A percentile compares a stretch with the other conserved stretches of the same genome.
These are phyloP conservation scores for Heliconius congener DNA, from an alignment of 1,140 invertebrate species.

Conservation along the genomic window DNA sequence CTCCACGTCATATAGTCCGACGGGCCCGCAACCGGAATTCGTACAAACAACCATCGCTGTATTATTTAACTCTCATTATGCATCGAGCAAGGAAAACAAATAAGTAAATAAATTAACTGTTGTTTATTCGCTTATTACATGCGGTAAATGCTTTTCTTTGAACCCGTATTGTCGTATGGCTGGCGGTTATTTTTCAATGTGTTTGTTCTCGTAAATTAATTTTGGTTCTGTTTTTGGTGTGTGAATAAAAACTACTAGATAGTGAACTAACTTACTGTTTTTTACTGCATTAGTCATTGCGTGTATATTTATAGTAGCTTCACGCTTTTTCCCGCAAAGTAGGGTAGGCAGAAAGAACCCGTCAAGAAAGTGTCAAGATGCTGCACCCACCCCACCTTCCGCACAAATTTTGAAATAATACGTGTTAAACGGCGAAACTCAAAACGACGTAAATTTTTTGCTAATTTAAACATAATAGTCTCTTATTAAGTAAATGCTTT, in stretches of 20 bases:
- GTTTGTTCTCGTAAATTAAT: not conserved
- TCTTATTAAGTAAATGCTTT: too few species aligned
- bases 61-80: conserved; percentile 20
- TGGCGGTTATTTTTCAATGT: not conserved
- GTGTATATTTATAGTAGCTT: too few species aligned
- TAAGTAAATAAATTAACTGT: conserved; percentile 20
- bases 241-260: not conserved
- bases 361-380: too few species aligned
- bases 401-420: too few species aligned
- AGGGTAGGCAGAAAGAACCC: too few species aligned
- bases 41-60: conserved; percentile 12
- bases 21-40: conserved; percentile 13
- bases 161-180: not conserved
- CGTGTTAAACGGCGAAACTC: too few species aligned
- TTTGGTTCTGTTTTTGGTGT: not conserved
- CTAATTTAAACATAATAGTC: too few species aligned
- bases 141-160: conserved; percentile 5
- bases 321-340: too few species aligned
- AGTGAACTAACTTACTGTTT: too few species aligned
- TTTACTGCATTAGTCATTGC: too few species aligned
- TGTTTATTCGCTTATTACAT: conserved; percentile 8
- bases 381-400: too few species aligned
- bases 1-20: not conserved
- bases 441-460: too few species aligned
- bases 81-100: conserved; percentile 17